Evolutionary conservation across 2,797 vertebrate species (phyloP).

Genomic region (Nyctibius grandis): DNA sequence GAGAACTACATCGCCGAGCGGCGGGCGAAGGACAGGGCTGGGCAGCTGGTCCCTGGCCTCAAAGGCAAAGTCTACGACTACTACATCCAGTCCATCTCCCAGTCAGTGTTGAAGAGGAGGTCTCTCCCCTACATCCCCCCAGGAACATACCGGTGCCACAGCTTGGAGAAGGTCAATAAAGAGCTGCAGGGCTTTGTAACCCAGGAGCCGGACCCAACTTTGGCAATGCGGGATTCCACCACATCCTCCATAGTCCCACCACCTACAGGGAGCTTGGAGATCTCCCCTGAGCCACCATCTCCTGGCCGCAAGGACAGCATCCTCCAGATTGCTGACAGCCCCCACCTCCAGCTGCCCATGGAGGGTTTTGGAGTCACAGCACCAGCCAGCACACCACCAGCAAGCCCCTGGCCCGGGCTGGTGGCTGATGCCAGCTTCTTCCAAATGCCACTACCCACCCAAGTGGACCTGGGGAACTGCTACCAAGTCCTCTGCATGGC

Average conservation of each 20-base stretch:
- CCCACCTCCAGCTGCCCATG: conserved; percentile 71
- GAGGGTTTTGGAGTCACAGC: neutral
- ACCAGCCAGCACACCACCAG: neutral
- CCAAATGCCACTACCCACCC: conserved; percentile 55
- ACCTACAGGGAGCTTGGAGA: neutral
- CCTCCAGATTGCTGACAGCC: conserved; percentile 74
- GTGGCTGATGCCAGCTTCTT: conserved; percentile 63
- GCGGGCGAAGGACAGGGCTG: neutral
- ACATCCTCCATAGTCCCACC: neutral
- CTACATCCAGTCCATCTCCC: conserved; percentile 81
- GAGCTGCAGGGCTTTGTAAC: neutral
- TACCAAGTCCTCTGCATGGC: conserved; percentile 79
- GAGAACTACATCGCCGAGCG: conserved; percentile 76
- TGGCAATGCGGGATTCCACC: accelerated
- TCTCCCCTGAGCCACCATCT: neutral
- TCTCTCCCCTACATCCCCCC: neutral
- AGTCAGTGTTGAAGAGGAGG: conserved; percentile 62
- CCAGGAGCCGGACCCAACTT: accelerated
- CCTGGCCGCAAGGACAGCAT: conserved; percentile 77
- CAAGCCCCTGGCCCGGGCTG: conserved; percentile 28
- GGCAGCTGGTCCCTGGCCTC: neutral
- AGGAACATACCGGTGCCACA: neutral
- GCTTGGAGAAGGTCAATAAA: accelerated
- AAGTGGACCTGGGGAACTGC: conserved; percentile 89
- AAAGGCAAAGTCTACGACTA: conserved; percentile 88